Conservation (phyloP, 2,888 invertebrate species). For the Pollenia amentaria region DNA sequence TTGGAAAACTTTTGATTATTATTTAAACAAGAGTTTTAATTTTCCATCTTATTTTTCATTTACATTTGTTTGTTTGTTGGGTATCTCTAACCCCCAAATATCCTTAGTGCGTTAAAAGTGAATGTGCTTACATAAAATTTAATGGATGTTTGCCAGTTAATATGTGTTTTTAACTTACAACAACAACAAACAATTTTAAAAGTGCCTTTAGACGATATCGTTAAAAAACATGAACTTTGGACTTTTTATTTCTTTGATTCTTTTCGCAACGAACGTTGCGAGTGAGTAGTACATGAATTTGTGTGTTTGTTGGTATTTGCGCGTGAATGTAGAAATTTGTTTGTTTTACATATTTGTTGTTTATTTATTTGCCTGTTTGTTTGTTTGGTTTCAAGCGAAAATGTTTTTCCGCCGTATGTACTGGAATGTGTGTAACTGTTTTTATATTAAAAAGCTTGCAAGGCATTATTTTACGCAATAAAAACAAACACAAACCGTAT, state of each 20-base stretch:
- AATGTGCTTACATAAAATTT: not conserved
- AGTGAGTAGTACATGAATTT: not conserved
- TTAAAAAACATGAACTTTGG: constrained; percentile 31
- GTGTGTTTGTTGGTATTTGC: not conserved
- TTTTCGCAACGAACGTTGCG: not conserved
- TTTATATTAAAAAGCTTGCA: not conserved
- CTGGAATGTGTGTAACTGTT: not conserved
- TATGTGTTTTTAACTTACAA: constrained; percentile 8
- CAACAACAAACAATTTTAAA: constrained; percentile 15
- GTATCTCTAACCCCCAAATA: too few relatives aligned
- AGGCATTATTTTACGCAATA: constrained; percentile 9
- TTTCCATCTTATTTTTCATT: too few relatives aligned
- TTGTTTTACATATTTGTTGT: constrained; percentile 20
- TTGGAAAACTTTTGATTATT: too few relatives aligned
- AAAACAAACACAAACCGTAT: constrained; percentile 20
- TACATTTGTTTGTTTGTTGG: too few relatives aligned
- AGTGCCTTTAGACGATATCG: not conserved
- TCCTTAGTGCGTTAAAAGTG: not conserved
- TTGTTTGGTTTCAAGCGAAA: constrained; percentile 9
- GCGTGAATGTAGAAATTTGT: not conserved
- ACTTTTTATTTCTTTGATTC: not conserved
- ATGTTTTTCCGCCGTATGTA: not conserved
- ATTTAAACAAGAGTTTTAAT: too few relatives aligned
- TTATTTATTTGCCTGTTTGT: constrained; percentile 9
- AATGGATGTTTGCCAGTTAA: not conserved